Base-by-base conservation (phyloP, 2,888 invertebrate genomes). In the Chymomyza caudatula region DNA sequence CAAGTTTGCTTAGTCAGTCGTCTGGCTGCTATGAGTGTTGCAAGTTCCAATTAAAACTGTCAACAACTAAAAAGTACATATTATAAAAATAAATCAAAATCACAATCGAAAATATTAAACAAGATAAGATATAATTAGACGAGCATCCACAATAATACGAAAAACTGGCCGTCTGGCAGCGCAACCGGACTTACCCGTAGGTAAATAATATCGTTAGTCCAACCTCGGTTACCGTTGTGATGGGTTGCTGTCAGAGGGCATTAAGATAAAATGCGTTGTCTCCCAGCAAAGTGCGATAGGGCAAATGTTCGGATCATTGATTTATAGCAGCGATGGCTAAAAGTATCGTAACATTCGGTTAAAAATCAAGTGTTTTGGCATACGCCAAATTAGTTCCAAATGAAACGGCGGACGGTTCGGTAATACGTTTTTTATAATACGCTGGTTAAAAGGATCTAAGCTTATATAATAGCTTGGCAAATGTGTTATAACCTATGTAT, bases 231-330 rank as follows among this genome's bases (percentile, higher is more conserved):
- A 65, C 69, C 67, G 64, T 20, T 51, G 19, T 87, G 88, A 88
- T 87, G 88, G 71, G 78, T 81, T 66, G 73, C 87, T 88, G 88
- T 88, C 88, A 79, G 37, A 43, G 53, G 77, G 88, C 70, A 87
- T 88, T 88, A 78, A 88, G 88, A 88, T 88, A 88, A 87, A 79
- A 71, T 65, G 57, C 55, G 53, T 67, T 62, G 67, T 60, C 66
- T 71, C 59, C 51, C 63, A 42, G 54, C 64, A 61, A 49, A 51
- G 56, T 52, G 72, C 69, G 72, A 72, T 73, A 71, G 70, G 62
- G 58, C 59, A 60, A 54, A 6, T 17, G 5, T 47, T 56, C 66
- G 70, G 74, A 74, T 80, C 82, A 67, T 65, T 84, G 80, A 85
- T 85, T 85, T 84, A 80, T 76, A 71, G 58, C 77, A 61, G 71